Conservation (phyloP, 2,888 invertebrate genomes). For the Autographa pulchrina region DNA sequence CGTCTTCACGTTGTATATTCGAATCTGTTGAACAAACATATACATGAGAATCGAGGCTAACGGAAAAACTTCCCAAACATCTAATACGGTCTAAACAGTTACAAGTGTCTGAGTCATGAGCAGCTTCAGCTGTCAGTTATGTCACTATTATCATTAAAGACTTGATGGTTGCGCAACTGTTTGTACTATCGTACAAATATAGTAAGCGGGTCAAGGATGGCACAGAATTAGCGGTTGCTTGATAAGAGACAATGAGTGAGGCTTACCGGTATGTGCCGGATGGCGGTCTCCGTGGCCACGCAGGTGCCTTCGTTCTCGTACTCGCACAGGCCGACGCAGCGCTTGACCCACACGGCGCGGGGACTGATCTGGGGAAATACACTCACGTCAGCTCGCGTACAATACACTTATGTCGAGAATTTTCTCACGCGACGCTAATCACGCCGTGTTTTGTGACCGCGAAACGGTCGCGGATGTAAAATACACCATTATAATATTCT, state of each 20-base stretch:
- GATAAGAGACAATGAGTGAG: conserved; percentile 70
- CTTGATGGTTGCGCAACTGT: conserved; percentile 64
- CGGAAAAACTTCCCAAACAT: neutral
- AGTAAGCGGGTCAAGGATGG: conserved; percentile 82
- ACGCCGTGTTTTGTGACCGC: conserved; percentile 40
- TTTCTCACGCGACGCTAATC: conserved; percentile 75
- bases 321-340: conserved; percentile 84
- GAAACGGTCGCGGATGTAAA: conserved; percentile 61
- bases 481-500: conserved; percentile 53
- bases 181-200: conserved; percentile 58
- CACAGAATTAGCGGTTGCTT: conserved; percentile 64
- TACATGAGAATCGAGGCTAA: conserved; percentile 19
- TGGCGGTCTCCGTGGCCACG: conserved; percentile 71
- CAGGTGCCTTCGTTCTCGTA: conserved; percentile 76
- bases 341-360: conserved; percentile 83
- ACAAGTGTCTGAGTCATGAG: conserved; percentile 45
- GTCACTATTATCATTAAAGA: conserved; percentile 74
- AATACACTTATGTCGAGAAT: conserved; percentile 66
- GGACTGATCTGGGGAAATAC: conserved; percentile 83
- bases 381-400: conserved; percentile 59
- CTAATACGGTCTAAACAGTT: neutral
- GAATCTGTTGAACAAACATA: conserved; percentile 71
- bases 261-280: conserved; percentile 81
- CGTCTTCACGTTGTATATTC: conserved; percentile 80
- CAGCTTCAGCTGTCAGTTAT: conserved; percentile 60